Conservation (phyloP, 2,113 vertebrate species). For the Sialia sialis region DNA sequence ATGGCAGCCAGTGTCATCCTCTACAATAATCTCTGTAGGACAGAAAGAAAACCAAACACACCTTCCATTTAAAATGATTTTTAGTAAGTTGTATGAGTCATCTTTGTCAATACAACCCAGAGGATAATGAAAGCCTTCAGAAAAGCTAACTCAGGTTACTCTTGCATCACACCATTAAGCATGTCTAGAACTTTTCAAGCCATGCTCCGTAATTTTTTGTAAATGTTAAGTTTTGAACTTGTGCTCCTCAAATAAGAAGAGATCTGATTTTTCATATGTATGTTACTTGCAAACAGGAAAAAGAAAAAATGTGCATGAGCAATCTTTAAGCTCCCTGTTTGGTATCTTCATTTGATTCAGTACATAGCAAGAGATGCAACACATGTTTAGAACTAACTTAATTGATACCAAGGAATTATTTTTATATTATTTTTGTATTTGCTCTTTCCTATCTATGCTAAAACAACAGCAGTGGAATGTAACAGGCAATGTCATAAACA, state of each 20-base stretch:
- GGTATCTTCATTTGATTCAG: neutral
- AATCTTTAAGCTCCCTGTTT: neutral
- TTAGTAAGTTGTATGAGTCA: neutral
- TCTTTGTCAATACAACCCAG: constrained; percentile 9
- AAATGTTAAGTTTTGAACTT: neutral
- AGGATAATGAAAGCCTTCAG: neutral
- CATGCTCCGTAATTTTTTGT: neutral
- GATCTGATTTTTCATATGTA: neutral
- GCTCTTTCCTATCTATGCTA: neutral
- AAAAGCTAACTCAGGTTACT: neutral
- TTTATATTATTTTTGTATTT: neutral
- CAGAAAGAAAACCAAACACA: constrained; percentile 14
- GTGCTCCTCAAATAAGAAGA: neutral
- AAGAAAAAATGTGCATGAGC: neutral
- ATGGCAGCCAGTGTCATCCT: neutral
- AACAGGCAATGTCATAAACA: neutral
- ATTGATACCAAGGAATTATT: neutral
- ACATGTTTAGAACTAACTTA: neutral
- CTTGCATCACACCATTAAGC: neutral
- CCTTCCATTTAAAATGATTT: constrained; percentile 12
- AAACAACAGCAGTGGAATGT: neutral
- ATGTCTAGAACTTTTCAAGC: neutral
- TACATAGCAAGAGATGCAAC: neutral
- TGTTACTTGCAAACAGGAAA: neutral
- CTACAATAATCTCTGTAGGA: neutral